Percentiles rank a stretch among this genome's conserved stretches.
phyloP scores from a whole-genome alignment of 2,797 vertebrate genomes.

The Gallinago stenura region DNA sequence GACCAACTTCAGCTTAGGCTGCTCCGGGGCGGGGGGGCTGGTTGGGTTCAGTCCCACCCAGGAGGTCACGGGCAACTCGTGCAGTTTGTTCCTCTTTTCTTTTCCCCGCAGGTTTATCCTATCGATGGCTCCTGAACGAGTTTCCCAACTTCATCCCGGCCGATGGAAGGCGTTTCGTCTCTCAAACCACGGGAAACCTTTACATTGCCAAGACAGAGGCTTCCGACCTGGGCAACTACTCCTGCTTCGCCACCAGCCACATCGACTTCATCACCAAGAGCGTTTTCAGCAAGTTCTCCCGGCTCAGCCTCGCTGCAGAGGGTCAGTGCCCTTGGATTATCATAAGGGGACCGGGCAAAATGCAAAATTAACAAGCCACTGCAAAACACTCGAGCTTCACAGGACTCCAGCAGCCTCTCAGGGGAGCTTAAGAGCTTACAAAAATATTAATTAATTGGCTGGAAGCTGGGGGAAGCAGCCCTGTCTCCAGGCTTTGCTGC shows the following conservation, averaged over 20 bases:
- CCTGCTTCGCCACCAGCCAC: slow-evolving; percentile 94
- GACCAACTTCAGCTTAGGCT: background rate
- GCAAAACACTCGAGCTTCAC: background rate
- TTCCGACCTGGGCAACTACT: slow-evolving; percentile 91
- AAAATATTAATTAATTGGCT: background rate
- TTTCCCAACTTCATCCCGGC: slow-evolving; percentile 92
- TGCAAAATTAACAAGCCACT: accelerated
- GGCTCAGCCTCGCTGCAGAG: slow-evolving; percentile 87
- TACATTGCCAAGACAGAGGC: slow-evolving; percentile 89
- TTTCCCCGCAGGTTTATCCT: slow-evolving; percentile 85
- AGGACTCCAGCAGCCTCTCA: background rate
- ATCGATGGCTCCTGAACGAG: slow-evolving; percentile 95
- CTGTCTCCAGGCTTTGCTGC: background rate
- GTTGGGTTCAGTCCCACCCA: background rate
- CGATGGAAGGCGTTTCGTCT: slow-evolving; percentile 90
- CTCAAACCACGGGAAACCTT: slow-evolving; percentile 94
- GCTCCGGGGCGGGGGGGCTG: background rate
- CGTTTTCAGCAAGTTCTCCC: slow-evolving; percentile 92
- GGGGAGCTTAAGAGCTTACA: background rate
- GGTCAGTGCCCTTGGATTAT: slow-evolving; percentile 76
- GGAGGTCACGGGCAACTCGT: background rate
- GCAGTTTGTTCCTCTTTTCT: background rate
- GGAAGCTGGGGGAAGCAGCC: background rate
- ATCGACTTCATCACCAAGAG: slow-evolving; percentile 95
- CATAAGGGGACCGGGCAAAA: background rate